Percentiles rank a stretch among this genome's conserved stretches.
Conservation (phyloP, 2,113 vertebrate genomes). For the Dendrocopos noguchii region DNA sequence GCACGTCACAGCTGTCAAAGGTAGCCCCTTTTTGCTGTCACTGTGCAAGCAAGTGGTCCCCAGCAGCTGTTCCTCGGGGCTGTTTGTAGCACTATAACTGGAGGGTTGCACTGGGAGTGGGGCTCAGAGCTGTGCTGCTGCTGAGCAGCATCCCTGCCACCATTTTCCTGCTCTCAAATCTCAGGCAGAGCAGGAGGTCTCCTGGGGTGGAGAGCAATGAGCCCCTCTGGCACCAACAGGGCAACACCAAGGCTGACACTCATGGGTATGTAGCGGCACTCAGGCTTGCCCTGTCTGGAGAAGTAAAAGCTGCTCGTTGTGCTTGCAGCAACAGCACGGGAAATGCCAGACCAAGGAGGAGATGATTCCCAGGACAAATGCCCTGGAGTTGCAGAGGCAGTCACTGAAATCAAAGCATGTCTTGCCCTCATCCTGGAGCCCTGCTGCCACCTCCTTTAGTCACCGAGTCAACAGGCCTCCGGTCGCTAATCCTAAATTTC, state of each 20-base stretch:
- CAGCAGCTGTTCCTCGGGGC: background rate
- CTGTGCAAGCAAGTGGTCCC: rapidly evolving
- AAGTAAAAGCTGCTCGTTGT: background rate
- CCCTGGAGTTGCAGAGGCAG: background rate
- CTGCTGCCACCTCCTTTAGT: background rate
- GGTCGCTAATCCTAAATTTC: background rate
- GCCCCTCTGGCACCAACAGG: rapidly evolving
- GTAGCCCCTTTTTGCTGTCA: rapidly evolving
- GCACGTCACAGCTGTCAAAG: rapidly evolving
- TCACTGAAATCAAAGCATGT: background rate
- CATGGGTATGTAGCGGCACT: background rate
- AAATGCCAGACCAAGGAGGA: background rate
- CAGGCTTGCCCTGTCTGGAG: background rate
- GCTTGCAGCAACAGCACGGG: background rate
- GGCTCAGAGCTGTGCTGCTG: background rate
- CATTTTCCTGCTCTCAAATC: background rate
- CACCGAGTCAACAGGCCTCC: background rate
- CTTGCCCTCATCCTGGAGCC: background rate
- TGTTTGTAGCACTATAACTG: background rate
- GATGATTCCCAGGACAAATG: background rate
- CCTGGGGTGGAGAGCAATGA: rapidly evolving
- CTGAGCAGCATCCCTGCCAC: background rate
- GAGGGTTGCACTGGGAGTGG: background rate
- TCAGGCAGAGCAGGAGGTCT: background rate
- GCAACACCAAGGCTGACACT: background rate